Base-by-base conservation (phyloP, 2,888 invertebrate genomes). In the Metellina segmentata region DNA sequence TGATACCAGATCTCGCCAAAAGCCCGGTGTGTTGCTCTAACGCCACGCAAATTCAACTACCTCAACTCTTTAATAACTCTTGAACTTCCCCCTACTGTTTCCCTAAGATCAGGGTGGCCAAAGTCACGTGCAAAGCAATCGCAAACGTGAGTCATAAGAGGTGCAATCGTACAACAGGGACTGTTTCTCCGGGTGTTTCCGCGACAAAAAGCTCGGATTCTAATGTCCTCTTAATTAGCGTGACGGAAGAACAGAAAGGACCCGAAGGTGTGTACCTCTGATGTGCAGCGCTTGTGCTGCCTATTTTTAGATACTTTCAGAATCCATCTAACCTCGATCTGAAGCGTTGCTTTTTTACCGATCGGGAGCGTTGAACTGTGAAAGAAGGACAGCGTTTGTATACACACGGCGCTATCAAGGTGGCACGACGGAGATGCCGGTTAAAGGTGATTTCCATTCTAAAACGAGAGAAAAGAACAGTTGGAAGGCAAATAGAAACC, bases 361-460 rank as follows among this genome's bases (percentile, higher is more conserved):
- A 83, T 83, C 51, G 83, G 34, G 83, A 74, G 19, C 83, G 19
- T 83, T 83, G 83, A 83, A 83, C 83, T 70, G 83, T 74, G 83
- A 74, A 83, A 83, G 72, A 83, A 83, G 83, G 83, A 69, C 83
- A 83, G 49, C 13, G 19, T 8, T 72, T 72, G 72, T 72, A 13
- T 13, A 77, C 77, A 49, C n/a, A 13, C 51, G 9, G n/a, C 77
- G 51, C 0, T 49, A 52, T 51, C 77, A 77, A 77, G 77, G 77
- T 77, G 77, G 77, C 48, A 48, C 19, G 52, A n/a, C 52, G 11
- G 49, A 8, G n/a, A n/a, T 16, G 51, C n/a, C 51, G n/a, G 52
- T 52, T 49, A 77, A 52, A 77, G 52, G 77, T 77, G 77, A 77
- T 51, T 77, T 34, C 77, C 9, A 52, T 51, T 77, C 11, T 7